Evolutionary conservation across 2,797 vertebrate genomes (phyloP).

Genomic region (Rhadinocentrus ornatus): DNA sequence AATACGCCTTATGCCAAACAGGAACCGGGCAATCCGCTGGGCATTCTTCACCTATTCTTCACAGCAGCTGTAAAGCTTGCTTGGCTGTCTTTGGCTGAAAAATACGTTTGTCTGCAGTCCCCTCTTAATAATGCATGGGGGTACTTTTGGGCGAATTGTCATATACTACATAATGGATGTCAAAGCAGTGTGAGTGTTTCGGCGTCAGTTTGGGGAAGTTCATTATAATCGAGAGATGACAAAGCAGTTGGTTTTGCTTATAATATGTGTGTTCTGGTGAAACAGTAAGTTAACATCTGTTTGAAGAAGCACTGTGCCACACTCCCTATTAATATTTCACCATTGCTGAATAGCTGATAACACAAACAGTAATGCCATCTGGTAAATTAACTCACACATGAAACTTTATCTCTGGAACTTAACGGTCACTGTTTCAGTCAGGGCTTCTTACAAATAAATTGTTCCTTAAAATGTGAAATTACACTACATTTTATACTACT

Average conservation of each 20-base stretch:
- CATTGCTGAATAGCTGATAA: slow-evolving; percentile 56
- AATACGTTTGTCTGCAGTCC: slow-evolving; percentile 78
- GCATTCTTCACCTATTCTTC: slow-evolving; percentile 67
- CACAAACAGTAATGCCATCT: slow-evolving; percentile 80
- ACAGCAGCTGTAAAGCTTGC: slow-evolving; percentile 73
- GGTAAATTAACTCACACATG: slow-evolving; percentile 71
- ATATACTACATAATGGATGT: slow-evolving; percentile 86
- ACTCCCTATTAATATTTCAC: slow-evolving; percentile 84
- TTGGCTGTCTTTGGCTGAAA: slow-evolving; percentile 65
- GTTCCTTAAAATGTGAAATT: slow-evolving; percentile 29
- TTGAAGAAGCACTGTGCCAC: slow-evolving; percentile 58
- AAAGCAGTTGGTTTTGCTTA: slow-evolving; percentile 41
- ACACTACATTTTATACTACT: slow-evolving; percentile 1
- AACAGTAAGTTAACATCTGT: slow-evolving; percentile 72
- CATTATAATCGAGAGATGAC: slow-evolving; percentile 55
- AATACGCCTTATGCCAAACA: slow-evolving; percentile 44
- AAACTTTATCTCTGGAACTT: slow-evolving; percentile 65
- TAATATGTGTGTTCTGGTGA: slow-evolving; percentile 69
- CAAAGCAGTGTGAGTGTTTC: slow-evolving; percentile 82
- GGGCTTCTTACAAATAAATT: slow-evolving; percentile 19
- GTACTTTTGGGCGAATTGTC: slow-evolving; percentile 87
- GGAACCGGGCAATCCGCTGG: slow-evolving; percentile 56
- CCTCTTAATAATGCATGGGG: slow-evolving; percentile 89
- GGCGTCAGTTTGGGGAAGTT: slow-evolving; percentile 73
- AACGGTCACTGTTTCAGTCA: slow-evolving; percentile 36